Evolutionary conservation across 2,888 invertebrate genomes (phyloP).

Genomic region (Amaurobius ferox): DNA sequence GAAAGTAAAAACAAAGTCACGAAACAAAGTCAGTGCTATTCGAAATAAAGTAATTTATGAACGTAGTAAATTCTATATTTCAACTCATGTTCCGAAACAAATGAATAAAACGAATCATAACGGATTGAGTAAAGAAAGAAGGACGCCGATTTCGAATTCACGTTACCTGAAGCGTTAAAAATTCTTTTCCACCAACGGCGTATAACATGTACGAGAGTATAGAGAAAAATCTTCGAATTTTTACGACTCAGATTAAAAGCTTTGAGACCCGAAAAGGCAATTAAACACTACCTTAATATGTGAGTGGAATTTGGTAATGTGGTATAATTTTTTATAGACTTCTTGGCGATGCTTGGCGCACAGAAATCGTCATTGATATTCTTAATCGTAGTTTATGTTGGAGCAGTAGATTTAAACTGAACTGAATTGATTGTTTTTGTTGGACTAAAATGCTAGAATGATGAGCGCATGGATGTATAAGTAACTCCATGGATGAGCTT

Average conservation of each 20-base stretch:
- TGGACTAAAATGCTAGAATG: too few relatives aligned
- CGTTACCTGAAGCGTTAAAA: not conserved
- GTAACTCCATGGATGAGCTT: too few relatives aligned
- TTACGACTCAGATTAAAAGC: conserved; percentile 36
- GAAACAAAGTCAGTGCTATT: too few relatives aligned
- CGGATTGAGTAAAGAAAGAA: not conserved
- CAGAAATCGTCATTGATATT: not conserved
- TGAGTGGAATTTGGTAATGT: conserved; percentile 4
- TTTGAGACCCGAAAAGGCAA: conserved; percentile 11
- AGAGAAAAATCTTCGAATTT: not conserved
- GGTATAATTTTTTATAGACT: conserved; percentile 9
- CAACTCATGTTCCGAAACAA: not conserved
- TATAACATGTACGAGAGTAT: not conserved
- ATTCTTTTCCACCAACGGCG: not conserved
- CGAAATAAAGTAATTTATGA: too few relatives aligned
- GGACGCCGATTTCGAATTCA: not conserved
- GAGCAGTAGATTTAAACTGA: too few relatives aligned
- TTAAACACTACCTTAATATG: conserved; percentile 10
- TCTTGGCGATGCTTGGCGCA: not conserved
- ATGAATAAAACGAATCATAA: not conserved
- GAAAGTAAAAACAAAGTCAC: too few relatives aligned
- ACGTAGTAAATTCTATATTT: too few relatives aligned
- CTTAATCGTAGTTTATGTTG: too few relatives aligned
- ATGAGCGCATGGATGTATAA: too few relatives aligned
- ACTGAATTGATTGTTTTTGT: too few relatives aligned